phyloP scores from a whole-genome alignment of 2,888 invertebrate genomes.

The Entomobrya multifasciata region DNA sequence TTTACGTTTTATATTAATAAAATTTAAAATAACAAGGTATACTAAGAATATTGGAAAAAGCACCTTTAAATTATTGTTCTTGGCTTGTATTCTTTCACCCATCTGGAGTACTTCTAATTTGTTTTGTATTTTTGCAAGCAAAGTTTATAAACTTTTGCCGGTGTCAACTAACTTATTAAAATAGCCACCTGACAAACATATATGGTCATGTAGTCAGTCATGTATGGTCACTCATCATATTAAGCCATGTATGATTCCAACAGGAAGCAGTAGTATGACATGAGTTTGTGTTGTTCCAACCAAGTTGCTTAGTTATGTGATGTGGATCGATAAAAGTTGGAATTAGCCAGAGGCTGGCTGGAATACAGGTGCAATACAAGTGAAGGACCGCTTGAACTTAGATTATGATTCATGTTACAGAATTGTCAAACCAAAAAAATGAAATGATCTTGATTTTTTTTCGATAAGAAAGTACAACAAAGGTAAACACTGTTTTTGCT shows the following conservation, averaged over 20 bases:
- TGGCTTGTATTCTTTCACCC: too few species aligned
- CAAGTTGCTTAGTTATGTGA: slow-evolving; percentile 46
- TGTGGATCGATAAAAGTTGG: slow-evolving; percentile 43
- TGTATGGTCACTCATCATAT: not conserved
- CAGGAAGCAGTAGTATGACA: too few species aligned
- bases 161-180: not conserved
- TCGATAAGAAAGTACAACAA: not conserved
- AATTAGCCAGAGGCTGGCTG: not conserved
- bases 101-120: too few species aligned
- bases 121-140: too few species aligned
- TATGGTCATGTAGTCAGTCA: not conserved
- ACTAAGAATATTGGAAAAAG: too few species aligned
- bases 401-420: not conserved
- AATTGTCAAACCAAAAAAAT: not conserved
- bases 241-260: too few species aligned
- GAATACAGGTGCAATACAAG: not conserved
- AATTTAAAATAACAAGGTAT: too few species aligned
- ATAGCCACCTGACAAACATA: not conserved
- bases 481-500: too few species aligned
- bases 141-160: not conserved
- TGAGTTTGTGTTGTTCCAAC: slow-evolving; percentile 25
- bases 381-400: not conserved
- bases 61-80: too few species aligned
- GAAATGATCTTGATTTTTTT: slow-evolving; percentile 28
- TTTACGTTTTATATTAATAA: too few species aligned